Evolutionary conservation across 37 sponge, comb jelly and placozoan genomes (phyloP), one percentile per base, ranked within the genome.

Genomic region (Beroe ovata): DNA sequence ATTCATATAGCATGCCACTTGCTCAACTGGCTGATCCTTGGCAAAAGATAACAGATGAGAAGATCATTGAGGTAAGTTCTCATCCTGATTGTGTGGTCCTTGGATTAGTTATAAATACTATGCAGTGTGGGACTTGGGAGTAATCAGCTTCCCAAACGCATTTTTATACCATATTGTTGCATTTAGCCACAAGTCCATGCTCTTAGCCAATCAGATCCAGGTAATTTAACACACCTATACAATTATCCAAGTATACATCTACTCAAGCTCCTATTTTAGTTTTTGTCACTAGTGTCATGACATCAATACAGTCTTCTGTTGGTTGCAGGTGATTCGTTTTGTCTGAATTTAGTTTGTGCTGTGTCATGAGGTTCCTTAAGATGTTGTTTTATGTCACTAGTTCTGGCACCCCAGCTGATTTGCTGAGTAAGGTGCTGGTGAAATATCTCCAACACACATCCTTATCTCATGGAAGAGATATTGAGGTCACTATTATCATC

Each of bases 11-110:
- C 54, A 77, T 77, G 84, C 84, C 84, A 20, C 84, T 77, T 32
- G 84, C 84, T 39, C 84, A 77, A 42, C 38, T 77, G 2, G 84
- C 84, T 42, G 84, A 77, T 41, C 84, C 84, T 20, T 77, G 35
- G 35, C 84, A 77, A 35, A 77, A 77, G 84, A 39, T 77, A 42
- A 19, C 19, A 21, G 84, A 77, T 36, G 84, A 77, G 4, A 77
- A 40, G 28, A 39, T 77, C 21, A 77, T 77, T n/a, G 84, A 77
- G 84, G 84, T 77, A 42, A 77, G 84, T n/a, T n/a, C n/a, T n/a
- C n/a, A n/a, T n/a, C n/a, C n/a, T n/a, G n/a, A n/a, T n/a, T n/a
- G n/a, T n/a, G n/a, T n/a, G n/a, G n/a, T n/a, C n/a, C n/a, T n/a
- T n/a, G n/a, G n/a, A n/a, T n/a, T n/a, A n/a, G n/a, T n/a, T n/a